Percentiles rank a stretch among this genome's conserved stretches.
These are phyloP conservation scores for Stigmatopora argus DNA, from an alignment of 2,113 vertebrate genomes.

Conservation along the genomic window DNA sequence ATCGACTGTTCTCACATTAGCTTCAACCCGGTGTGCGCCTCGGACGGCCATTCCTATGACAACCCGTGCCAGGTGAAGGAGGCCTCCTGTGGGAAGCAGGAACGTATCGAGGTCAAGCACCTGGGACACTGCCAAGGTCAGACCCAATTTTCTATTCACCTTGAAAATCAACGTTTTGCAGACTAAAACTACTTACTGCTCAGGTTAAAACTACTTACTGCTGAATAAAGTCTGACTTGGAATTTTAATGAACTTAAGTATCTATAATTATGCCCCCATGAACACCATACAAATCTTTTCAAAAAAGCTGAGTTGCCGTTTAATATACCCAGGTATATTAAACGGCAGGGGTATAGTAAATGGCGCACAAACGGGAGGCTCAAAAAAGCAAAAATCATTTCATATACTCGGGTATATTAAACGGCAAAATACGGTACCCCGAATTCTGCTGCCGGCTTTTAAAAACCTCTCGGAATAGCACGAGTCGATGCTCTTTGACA, in stretches of 20 bases:
- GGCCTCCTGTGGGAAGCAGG: slow-evolving; percentile 98
- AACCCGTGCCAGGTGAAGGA: slow-evolving; percentile 99
- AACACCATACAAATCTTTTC: no score
- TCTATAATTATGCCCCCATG: no score
- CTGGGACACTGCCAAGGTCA: slow-evolving; percentile 98
- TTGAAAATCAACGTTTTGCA: no score
- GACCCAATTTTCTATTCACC: slow-evolving; percentile 1
- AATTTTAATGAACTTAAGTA: no score
- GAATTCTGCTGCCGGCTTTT: neutral
- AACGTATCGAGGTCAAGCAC: slow-evolving; percentile 98
- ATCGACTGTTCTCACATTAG: slow-evolving; percentile 99
- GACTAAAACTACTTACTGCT: no score
- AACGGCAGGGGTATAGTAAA: no score
- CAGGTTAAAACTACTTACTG: no score
- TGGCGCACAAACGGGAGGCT: no score
- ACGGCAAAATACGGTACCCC: neutral
- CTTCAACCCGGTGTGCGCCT: slow-evolving; percentile 98
- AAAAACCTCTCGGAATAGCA: neutral
- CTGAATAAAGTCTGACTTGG: no score
- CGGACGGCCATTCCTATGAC: slow-evolving; percentile 97
- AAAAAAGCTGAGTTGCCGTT: no score
- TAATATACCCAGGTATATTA: no score
- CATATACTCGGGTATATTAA: neutral
- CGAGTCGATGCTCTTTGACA: neutral
- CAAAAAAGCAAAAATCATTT: no score